Percentiles rank a stretch among this genome's conserved stretches.
Conservation (phyloP, 2,797 vertebrate genomes). For the Enteromius viviparus region DNA sequence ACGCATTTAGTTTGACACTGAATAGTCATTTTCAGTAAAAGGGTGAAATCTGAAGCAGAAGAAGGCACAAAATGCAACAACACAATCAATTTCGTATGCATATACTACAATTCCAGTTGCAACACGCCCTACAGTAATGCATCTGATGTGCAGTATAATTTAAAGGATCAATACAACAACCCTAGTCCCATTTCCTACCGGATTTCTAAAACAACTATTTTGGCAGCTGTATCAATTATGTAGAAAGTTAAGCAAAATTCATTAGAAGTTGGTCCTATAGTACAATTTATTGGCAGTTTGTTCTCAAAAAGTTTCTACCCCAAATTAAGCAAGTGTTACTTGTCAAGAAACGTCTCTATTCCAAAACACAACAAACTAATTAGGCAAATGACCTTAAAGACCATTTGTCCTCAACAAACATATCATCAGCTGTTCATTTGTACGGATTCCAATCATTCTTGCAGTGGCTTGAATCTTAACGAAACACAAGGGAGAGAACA, state of each 20-base stretch:
- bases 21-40: slow-evolving; percentile 36
- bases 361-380: slow-evolving; percentile 69
- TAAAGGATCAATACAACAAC: slow-evolving; percentile 35
- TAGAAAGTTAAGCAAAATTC: slow-evolving; percentile 44
- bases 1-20: slow-evolving; percentile 62
- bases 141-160: slow-evolving; percentile 4
- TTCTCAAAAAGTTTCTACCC: slow-evolving; percentile 51
- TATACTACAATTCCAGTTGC: background rate
- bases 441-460: slow-evolving; percentile 67
- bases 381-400: slow-evolving; percentile 73
- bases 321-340: slow-evolving; percentile 57
- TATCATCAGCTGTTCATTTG: slow-evolving; percentile 73
- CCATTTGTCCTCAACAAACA: slow-evolving; percentile 71
- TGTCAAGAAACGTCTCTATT: slow-evolving; percentile 69
- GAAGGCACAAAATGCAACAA: background rate
- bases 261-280: slow-evolving; percentile 43
- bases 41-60: slow-evolving; percentile 65
- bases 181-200: slow-evolving; percentile 32
- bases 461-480: slow-evolving; percentile 34
- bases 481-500: slow-evolving; percentile 23
- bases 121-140: slow-evolving; percentile 24
- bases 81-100: background rate
- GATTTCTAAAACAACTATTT: slow-evolving; percentile 49
- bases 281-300: slow-evolving; percentile 58
- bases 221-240: slow-evolving; percentile 46